Evolutionary conservation across 2,113 vertebrate species (phyloP), one percentile per base, ranked within the genome.

Genomic region (Labeo catla): DNA sequence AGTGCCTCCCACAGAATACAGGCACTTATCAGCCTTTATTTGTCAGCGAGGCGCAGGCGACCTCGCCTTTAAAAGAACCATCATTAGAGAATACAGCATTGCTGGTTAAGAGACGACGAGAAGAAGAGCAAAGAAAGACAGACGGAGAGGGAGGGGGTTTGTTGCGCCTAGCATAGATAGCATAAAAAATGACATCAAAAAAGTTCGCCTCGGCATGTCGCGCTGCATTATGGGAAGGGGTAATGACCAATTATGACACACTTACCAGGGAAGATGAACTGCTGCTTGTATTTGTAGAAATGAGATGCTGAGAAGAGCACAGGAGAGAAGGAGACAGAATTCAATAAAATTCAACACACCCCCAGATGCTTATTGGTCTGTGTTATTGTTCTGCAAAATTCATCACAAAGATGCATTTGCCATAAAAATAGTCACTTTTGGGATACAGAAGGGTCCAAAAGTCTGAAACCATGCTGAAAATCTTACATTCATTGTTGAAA

Each of bases 251-350:
- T 85, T 79, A 0, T 65, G 61, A 90, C 83, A 52, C 79, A 89
- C 96, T 94, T 88, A 98, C 98, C 98, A 90, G 98, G 98, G 91
- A 99, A 99, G 93, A 99, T 98, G 95, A 99, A 99, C 93, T 99
- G 98, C 87, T 99, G 98, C 92, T 99, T 99, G 95, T 97, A 99
- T 92, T 99, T 99, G 94, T 98, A 99, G 91, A 99, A 99, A 93
- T 99, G 98, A 91, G 98, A 97, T 15, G 97, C 98, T 99, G 92
- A 87, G 86, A 57, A 92, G 89, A 57, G 91, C 84, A 91, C 89
- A 65, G 13, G 52, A 5, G n/a, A 80, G 83, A 90, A 34, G 83
- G 50, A 85, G 21, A n/a, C 6, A 79, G 59, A 73, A 66, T 86
- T 80, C 68, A 72, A 84, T 84, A 6, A 23, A 80, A 80, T 61